Percentiles rank a stretch among this genome's conserved stretches.
Conservation (phyloP, 2,888 invertebrate genomes). For the Ernsta delagoae region DNA sequence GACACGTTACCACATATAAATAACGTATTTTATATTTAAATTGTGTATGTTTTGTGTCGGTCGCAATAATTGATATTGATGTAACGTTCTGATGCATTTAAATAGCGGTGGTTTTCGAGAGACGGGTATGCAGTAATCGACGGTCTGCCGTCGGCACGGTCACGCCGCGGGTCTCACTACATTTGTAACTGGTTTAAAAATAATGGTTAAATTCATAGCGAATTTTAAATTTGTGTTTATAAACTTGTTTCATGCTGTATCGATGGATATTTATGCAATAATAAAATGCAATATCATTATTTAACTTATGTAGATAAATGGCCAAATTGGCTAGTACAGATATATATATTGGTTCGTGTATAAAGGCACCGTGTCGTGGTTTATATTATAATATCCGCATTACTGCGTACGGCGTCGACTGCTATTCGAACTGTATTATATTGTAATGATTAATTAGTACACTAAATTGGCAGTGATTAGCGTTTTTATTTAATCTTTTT, state of each 20-base stretch:
- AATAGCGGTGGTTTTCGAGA: conserved; percentile 9
- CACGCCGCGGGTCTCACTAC: no score
- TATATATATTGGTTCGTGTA: no score
- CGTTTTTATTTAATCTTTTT: conserved; percentile 49
- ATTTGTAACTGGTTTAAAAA: no score
- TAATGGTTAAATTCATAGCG: no score
- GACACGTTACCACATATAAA: conserved; percentile 36
- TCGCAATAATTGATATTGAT: conserved; percentile 45
- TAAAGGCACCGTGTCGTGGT: no score
- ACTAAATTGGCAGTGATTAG: conserved; percentile 51
- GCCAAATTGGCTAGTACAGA: no score
- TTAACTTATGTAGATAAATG: no score
- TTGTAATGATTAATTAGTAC: conserved; percentile 45
- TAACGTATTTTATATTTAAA: conserved; percentile 54
- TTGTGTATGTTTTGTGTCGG: conserved; percentile 52
- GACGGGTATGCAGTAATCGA: conserved; percentile 13
- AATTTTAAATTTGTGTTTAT: no score
- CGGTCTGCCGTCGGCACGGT: neutral
- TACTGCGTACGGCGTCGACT: conserved; percentile 39
- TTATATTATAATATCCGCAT: neutral
- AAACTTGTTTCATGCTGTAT: no score
- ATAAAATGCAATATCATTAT: no score
- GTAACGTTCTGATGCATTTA: conserved; percentile 40
- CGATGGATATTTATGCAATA: no score
- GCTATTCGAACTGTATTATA: conserved; percentile 50